phyloP scores from a whole-genome alignment of 2,888 invertebrate species.

The Nemotelus pantherinus region DNA sequence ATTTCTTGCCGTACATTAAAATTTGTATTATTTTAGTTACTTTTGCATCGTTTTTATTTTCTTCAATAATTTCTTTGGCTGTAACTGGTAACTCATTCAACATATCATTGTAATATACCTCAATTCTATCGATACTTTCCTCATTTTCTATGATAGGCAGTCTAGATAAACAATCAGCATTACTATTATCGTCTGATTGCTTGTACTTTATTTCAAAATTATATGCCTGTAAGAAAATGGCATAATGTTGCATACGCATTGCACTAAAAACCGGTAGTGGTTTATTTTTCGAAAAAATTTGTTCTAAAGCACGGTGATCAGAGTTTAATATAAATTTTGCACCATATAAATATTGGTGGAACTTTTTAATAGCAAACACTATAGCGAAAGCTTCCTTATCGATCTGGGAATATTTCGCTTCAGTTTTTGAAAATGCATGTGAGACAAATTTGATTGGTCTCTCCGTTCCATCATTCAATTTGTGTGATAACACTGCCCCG shows the following conservation, averaged over 20 bases:
- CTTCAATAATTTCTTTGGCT: background rate
- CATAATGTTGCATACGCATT: background rate
- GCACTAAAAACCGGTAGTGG: background rate
- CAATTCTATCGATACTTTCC: background rate
- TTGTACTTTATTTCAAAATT: background rate
- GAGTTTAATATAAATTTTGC: no score
- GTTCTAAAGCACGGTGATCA: no score
- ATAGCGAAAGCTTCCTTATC: no score
- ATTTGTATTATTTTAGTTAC: background rate
- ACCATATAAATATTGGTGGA: no score
- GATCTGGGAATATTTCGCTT: no score
- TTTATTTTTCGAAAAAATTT: no score
- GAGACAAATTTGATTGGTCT: no score
- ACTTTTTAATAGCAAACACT: no score
- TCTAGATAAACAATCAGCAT: slow-evolving; percentile 1
- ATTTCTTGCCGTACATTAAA: background rate
- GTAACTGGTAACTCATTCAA: background rate
- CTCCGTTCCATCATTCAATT: no score
- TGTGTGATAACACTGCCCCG: no score
- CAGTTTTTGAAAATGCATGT: no score
- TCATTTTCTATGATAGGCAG: background rate
- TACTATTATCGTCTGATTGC: background rate
- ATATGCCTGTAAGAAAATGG: background rate
- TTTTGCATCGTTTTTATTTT: background rate
- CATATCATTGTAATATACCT: background rate